Evolutionary conservation across 2,888 invertebrate genomes (phyloP).

Genomic region (Diadegma fenestrale): DNA sequence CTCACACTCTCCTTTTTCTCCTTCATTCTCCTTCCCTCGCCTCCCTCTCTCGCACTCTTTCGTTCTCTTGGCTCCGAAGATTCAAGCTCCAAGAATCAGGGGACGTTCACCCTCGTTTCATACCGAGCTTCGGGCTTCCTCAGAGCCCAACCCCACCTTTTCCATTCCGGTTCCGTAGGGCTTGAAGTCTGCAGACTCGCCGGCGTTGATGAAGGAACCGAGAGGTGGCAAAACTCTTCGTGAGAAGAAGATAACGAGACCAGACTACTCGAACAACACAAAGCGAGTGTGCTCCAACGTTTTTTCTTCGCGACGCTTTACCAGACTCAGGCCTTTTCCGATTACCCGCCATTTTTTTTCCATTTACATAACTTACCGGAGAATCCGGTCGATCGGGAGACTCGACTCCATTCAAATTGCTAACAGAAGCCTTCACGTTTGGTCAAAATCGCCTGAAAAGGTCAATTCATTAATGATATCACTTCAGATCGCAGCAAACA

Average conservation of each 20-base stretch:
- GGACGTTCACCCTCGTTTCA: constrained; percentile 60
- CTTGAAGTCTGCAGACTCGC: constrained; percentile 10
- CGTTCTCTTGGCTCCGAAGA: constrained; percentile 3
- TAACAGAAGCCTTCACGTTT: background rate
- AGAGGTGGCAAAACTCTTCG: constrained; percentile 59
- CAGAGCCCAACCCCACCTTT: constrained; percentile 34
- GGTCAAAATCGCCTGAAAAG: background rate
- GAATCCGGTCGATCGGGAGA: background rate
- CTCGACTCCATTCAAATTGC: background rate
- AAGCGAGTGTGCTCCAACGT: constrained; percentile 72
- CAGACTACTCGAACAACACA: constrained; percentile 71
- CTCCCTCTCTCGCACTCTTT: constrained; percentile 37
- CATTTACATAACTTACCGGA: background rate
- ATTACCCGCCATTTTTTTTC: constrained; percentile 4
- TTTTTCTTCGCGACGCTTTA: background rate
- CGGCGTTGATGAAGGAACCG: constrained; percentile 44
- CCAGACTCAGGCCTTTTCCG: constrained; percentile 44
- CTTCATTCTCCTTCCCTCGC: constrained; percentile 61
- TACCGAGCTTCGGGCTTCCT: constrained; percentile 23
- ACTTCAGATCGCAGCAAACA: background rate
- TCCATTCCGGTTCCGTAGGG: constrained; percentile 26
- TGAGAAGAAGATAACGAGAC: constrained; percentile 73
- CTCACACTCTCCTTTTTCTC: constrained; percentile 54
- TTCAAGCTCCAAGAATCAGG: constrained; percentile 39
- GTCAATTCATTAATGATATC: background rate